phyloP scores from a whole-genome alignment of 2,888 invertebrate genomes.

The Nomada ferruginata region DNA sequence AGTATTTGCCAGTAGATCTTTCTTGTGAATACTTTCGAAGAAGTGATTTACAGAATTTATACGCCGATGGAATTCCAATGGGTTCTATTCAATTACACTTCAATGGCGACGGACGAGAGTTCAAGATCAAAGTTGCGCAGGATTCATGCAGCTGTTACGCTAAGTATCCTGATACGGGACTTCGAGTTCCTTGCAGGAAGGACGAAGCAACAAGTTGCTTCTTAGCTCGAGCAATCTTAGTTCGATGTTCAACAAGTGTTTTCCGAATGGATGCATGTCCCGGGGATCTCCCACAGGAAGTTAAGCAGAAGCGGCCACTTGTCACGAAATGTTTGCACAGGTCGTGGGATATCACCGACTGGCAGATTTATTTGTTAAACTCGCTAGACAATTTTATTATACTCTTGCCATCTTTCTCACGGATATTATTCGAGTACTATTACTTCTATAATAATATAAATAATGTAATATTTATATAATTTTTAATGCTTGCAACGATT shows the following conservation, averaged over 20 bases:
- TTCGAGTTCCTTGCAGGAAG: constrained; percentile 67
- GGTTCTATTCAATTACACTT: not conserved
- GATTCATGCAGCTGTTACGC: constrained; percentile 56
- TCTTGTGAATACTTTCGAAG: not conserved
- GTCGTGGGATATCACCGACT: not conserved
- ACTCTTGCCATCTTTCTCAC: not conserved
- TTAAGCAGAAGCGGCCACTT: constrained; percentile 18
- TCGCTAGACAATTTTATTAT: not conserved
- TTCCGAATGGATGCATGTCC: constrained; percentile 63
- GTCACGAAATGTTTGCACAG: constrained; percentile 18
- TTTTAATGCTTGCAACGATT: no score
- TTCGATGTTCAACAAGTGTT: constrained; percentile 82
- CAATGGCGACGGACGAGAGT: not conserved
- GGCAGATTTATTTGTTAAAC: not conserved
- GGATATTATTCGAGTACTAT: not conserved
- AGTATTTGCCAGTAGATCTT: no score
- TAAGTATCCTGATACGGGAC: constrained; percentile 75
- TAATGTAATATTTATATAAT: no score
- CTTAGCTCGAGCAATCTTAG: constrained; percentile 82
- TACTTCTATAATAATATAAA: not conserved
- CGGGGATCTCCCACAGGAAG: constrained; percentile 52
- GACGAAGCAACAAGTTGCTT: constrained; percentile 83
- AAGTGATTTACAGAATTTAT: not conserved
- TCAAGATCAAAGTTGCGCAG: constrained; percentile 18
- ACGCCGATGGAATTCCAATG: not conserved